These are phyloP conservation scores for Callinectes sapidus DNA, from an alignment of 2,888 invertebrate genomes.

Conservation along the genomic window DNA sequence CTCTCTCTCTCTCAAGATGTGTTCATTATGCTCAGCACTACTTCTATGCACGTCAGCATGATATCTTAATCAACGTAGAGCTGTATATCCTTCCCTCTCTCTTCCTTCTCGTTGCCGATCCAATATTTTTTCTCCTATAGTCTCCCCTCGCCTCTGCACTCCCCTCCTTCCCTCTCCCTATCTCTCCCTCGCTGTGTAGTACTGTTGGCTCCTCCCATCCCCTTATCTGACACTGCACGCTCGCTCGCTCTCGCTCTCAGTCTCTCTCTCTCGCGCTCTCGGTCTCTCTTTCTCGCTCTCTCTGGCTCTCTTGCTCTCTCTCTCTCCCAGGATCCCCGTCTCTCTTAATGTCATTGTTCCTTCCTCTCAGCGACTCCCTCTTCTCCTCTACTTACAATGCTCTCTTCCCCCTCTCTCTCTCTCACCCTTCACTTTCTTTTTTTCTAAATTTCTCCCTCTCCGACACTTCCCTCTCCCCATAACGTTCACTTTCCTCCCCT, in stretches of 20 bases:
- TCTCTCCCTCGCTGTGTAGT: neutral
- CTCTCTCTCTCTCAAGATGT: too few relatives aligned
- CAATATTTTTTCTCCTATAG: neutral
- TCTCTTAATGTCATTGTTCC: conserved; percentile 9
- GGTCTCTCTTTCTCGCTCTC: neutral
- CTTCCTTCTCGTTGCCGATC: neutral
- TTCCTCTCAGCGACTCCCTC: conserved; percentile 22
- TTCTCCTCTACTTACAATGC: neutral
- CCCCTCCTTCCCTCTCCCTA: neutral
- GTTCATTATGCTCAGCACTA: too few relatives aligned
- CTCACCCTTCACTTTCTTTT: neutral
- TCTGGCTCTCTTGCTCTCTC: neutral
- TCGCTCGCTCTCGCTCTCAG: too few relatives aligned
- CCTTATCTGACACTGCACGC: neutral
- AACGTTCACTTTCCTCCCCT: neutral
- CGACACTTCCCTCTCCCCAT: neutral
- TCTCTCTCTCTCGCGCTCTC: neutral
- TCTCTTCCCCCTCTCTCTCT: neutral
- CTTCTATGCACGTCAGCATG: too few relatives aligned
- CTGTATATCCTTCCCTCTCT: neutral
- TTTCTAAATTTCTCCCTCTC: neutral
- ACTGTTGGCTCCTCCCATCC: neutral
- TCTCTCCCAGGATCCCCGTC: neutral
- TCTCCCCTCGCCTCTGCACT: neutral
- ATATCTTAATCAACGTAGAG: too few relatives aligned